phyloP scores from a whole-genome alignment of 30 jellyfish, hydroid and myxozoan species.

The Cassiopea andromeda region DNA sequence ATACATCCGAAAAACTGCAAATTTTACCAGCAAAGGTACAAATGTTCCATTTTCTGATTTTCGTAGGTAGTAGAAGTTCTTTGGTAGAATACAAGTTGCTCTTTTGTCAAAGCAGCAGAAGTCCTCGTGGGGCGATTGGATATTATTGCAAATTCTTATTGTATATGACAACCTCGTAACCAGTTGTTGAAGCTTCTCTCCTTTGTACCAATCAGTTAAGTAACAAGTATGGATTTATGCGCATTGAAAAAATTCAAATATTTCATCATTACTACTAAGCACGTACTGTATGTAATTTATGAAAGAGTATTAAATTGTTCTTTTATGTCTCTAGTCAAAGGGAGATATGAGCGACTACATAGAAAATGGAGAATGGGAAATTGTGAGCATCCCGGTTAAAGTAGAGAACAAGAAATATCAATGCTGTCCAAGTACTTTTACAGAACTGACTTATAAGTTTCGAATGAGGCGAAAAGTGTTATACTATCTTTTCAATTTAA shows the following conservation, averaged over 20 bases:
- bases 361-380: constrained; percentile 83
- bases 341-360: constrained; percentile 78
- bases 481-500: constrained; percentile 68
- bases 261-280: no score
- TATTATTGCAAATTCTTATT: no score
- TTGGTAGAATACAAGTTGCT: no score
- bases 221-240: no score
- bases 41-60: background rate
- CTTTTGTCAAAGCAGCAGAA: no score
- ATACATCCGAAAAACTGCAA: constrained; percentile 52
- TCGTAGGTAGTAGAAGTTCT: no score
- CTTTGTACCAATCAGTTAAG: no score
- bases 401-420: constrained; percentile 38
- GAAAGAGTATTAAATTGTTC: background rate
- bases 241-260: no score
- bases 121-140: no score
- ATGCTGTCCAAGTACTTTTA: constrained; percentile 59
- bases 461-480: constrained; percentile 74
- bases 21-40: constrained; percentile 58
- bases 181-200: no score
- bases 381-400: constrained; percentile 66
- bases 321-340: constrained; percentile 19
- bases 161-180: no score
- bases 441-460: constrained; percentile 66
- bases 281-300: no score